These are phyloP conservation scores for Alfaro cultratus DNA, from an alignment of 2,797 vertebrate species.

Conservation along the genomic window DNA sequence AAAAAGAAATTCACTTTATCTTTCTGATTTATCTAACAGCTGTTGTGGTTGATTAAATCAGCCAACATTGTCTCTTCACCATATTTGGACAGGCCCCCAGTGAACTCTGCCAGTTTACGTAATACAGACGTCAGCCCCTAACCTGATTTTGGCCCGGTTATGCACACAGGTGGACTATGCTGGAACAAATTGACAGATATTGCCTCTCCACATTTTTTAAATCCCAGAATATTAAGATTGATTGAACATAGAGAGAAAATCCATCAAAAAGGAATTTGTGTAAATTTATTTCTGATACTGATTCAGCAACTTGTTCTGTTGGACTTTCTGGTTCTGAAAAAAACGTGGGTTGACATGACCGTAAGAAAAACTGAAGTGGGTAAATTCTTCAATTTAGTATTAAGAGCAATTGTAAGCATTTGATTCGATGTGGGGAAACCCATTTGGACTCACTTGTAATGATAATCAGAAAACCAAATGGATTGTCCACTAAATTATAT, in stretches of 20 bases:
- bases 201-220: conserved; percentile 5
- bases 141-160: conserved; percentile 45
- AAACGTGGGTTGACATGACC: not conserved
- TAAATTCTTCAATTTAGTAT: not conserved
- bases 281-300: not conserved
- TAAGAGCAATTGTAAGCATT: not conserved
- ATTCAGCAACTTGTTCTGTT: not conserved
- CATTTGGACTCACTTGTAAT: conserved; percentile 5
- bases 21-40: conserved; percentile 56
- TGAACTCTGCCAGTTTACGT: conserved; percentile 38
- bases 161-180: conserved; percentile 54
- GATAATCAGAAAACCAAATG: conserved; percentile 30
- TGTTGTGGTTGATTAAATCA: conserved; percentile 61
- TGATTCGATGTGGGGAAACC: conserved; percentile 2
- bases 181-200: conserved; percentile 42
- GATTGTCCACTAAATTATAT: conserved; percentile 35
- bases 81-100: conserved; percentile 48
- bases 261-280: not conserved
- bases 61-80: conserved; percentile 50
- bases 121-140: conserved; percentile 53
- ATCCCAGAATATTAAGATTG: conserved; percentile 16
- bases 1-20: conserved; percentile 47
- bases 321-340: conserved; percentile 2
- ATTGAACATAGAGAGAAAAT: conserved; percentile 9
- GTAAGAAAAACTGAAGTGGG: too few species aligned